Conservation (phyloP, 2,797 vertebrate species). For the Hemitrygon akajei region DNA sequence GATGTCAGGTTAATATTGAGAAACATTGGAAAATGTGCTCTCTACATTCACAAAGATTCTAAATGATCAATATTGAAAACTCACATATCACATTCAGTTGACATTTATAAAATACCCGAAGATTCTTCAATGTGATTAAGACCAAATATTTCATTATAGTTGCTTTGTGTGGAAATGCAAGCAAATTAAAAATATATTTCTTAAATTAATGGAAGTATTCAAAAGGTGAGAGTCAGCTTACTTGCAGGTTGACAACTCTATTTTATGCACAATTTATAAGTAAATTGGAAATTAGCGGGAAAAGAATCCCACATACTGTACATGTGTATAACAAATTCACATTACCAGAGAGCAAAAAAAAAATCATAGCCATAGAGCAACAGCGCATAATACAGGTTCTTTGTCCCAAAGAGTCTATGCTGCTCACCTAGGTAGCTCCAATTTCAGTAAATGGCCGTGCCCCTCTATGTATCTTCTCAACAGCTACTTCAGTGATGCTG, state of each 20-base stretch:
- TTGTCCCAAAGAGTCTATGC: too few species aligned
- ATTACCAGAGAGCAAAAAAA: background rate
- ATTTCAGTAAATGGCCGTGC: too few species aligned
- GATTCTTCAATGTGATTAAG: background rate
- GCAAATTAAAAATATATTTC: background rate
- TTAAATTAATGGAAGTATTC: background rate
- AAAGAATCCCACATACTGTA: background rate
- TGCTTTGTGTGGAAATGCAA: background rate
- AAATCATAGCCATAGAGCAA: too few species aligned
- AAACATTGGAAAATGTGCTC: too few species aligned
- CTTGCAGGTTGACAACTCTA: background rate
- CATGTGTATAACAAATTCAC: background rate
- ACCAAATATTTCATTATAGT: background rate
- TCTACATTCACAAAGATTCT: background rate
- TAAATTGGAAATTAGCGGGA: background rate
- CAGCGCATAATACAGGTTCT: too few species aligned
- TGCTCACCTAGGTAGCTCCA: too few species aligned
- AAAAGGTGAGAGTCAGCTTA: background rate
- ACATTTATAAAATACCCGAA: slow-evolving; percentile 4
- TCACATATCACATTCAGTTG: background rate
- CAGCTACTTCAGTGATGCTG: too few species aligned
- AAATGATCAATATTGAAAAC: background rate
- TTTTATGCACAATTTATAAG: background rate
- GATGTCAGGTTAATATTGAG: background rate
- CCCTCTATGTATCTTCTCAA: too few species aligned